These are phyloP conservation scores for Cryptus viduatorius DNA, from an alignment of 2,888 invertebrate genomes.

Conservation along the genomic window DNA sequence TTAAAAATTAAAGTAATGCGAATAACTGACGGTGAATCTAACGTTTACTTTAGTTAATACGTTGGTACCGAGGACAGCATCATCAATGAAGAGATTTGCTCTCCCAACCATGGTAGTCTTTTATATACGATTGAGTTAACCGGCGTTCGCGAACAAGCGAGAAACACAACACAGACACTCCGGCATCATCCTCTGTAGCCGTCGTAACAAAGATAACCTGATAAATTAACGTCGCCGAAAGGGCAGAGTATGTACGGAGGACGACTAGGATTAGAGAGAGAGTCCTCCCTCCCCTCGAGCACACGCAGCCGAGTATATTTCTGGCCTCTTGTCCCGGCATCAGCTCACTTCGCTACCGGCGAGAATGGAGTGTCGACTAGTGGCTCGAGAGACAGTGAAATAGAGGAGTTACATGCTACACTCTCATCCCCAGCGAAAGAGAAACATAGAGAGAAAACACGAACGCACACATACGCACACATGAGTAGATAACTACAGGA, in stretches of 20 bases:
- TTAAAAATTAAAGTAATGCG: too few species aligned
- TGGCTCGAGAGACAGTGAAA: constrained; percentile 56
- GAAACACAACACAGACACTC: not conserved
- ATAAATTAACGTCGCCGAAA: constrained; percentile 61
- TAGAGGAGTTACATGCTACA: constrained; percentile 51
- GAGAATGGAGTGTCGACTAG: constrained; percentile 46
- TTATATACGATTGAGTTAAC: constrained; percentile 24
- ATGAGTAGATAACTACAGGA: not conserved
- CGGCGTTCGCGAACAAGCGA: constrained; percentile 22
- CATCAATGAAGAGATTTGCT: constrained; percentile 39
- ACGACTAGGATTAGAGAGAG: constrained; percentile 41
- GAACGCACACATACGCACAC: not conserved
- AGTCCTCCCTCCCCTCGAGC: not conserved
- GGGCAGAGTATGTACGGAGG: constrained; percentile 45
- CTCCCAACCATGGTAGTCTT: constrained; percentile 35
- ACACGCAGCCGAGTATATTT: not conserved
- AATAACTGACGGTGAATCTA: not conserved
- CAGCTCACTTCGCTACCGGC: constrained; percentile 8
- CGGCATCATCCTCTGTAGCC: not conserved
- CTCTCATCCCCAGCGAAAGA: not conserved
- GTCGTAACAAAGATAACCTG: constrained; percentile 56
- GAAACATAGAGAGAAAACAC: not conserved
- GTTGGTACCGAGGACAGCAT: constrained; percentile 1
- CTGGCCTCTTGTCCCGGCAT: constrained; percentile 8
- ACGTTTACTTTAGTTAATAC: constrained; percentile 22